Percentiles rank a stretch among this genome's conserved stretches.
Evolutionary conservation across 2,113 vertebrate genomes (phyloP).

Genomic region (Haliaeetus leucogaster): DNA sequence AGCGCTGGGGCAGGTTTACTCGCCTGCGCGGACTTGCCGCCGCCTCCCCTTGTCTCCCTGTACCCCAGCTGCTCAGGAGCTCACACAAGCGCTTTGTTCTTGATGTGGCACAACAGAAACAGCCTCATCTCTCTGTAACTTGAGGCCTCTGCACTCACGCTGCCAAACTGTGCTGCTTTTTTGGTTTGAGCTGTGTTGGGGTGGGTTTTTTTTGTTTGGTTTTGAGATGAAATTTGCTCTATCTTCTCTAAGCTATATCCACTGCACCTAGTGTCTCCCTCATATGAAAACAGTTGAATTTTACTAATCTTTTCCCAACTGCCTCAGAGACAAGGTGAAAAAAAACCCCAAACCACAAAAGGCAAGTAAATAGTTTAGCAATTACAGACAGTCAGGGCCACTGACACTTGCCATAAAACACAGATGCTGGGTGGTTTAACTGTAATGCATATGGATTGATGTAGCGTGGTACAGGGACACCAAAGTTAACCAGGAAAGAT

Average conservation of each 20-base stretch:
- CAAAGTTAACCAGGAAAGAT: not conserved
- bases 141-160: not conserved
- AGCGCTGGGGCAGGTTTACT: not conserved
- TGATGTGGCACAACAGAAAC: not conserved
- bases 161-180: not conserved
- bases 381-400: not conserved
- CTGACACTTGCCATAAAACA: not conserved
- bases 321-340: not conserved
- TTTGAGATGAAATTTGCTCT: not conserved
- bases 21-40: fast-evolving
- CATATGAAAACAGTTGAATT: not conserved
- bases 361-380: not conserved
- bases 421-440: not conserved
- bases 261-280: not conserved
- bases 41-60: not conserved
- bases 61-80: not conserved
- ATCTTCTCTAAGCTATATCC: not conserved
- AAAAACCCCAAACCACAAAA: not conserved
- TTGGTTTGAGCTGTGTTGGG: not conserved
- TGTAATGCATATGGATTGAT: not conserved
- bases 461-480: not conserved
- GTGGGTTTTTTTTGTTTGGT: not conserved
- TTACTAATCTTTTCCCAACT: not conserved
- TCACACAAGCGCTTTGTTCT: not conserved
- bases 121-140: not conserved